Percentiles rank a stretch among this genome's conserved stretches.
phyloP scores from a whole-genome alignment of 2,113 vertebrate species.

The Sinocyclocheilus anophthalmus region DNA sequence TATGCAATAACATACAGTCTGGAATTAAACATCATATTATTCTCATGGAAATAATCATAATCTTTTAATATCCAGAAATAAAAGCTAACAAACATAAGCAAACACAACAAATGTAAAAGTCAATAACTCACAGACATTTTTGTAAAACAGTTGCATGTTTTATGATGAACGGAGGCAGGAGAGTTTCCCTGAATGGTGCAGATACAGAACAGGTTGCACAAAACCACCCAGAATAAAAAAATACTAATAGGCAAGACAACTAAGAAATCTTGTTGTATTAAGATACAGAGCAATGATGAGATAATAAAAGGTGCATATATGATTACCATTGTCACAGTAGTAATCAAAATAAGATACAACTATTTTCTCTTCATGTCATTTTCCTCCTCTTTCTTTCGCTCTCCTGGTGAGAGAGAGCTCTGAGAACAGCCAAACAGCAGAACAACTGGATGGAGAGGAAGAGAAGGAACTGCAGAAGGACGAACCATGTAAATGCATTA shows the following conservation, averaged over 20 bases:
- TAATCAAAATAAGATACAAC: slow-evolving; percentile 11
- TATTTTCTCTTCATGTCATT: slow-evolving; percentile 34
- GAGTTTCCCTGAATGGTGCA: not conserved
- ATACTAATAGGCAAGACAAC: not conserved
- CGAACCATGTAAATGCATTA: not conserved
- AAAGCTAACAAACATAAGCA: not conserved
- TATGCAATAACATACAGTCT: not conserved
- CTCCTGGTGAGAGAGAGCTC: slow-evolving; percentile 21
- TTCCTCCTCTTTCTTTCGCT: not conserved
- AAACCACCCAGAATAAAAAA: slow-evolving; percentile 2
- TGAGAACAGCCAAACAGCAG: slow-evolving; percentile 33
- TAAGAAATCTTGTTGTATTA: not conserved
- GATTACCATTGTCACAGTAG: slow-evolving; percentile 20
- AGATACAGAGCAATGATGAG: not conserved
- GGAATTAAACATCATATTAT: not conserved
- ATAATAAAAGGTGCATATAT: slow-evolving; percentile 6
- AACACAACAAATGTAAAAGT: not conserved
- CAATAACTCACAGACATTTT: not conserved
- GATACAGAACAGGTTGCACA: not conserved
- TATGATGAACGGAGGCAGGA: not conserved
- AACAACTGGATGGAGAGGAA: slow-evolving; percentile 36
- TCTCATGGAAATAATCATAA: not conserved
- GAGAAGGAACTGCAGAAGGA: not conserved
- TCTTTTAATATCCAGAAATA: not conserved
- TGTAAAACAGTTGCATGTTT: not conserved